Percentiles rank a stretch among this genome's conserved stretches.
Conservation (phyloP, 2,888 invertebrate species). For the Amphipoea lucens region DNA sequence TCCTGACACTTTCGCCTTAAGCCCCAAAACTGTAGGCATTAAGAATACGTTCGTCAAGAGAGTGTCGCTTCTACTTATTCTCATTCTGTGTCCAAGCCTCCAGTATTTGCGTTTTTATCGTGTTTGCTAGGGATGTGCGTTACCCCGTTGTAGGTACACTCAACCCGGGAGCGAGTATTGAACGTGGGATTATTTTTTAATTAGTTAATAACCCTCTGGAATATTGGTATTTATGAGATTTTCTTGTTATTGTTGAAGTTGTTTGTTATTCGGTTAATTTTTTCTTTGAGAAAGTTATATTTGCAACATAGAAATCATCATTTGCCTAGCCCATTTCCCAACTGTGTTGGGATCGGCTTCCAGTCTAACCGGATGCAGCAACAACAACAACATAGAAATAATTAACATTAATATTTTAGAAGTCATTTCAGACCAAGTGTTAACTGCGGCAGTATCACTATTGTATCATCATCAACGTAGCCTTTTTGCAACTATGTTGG, state of each 20-base stretch:
- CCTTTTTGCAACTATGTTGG: too few relatives aligned
- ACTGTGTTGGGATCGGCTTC: too few relatives aligned
- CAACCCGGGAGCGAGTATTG: constrained; percentile 15
- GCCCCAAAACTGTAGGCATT: not conserved
- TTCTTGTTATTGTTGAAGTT: constrained; percentile 3
- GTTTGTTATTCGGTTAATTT: not conserved
- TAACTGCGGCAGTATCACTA: not conserved
- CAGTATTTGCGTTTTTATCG: constrained; percentile 47
- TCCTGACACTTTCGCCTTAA: not conserved
- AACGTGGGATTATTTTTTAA: constrained; percentile 48
- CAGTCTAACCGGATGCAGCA: too few relatives aligned
- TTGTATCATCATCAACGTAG: too few relatives aligned
- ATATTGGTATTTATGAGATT: constrained; percentile 16
- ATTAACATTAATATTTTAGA: not conserved
- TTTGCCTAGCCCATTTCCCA: too few relatives aligned
- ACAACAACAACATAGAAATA: not conserved
- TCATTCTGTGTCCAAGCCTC: not conserved
- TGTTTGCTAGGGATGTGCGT: constrained; percentile 35
- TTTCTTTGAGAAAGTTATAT: not conserved
- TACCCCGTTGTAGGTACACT: constrained; percentile 14
- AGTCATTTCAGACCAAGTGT: not conserved
- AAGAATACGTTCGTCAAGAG: not conserved
- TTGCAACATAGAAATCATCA: not conserved
- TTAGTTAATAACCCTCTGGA: constrained; percentile 44
- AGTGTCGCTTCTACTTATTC: not conserved